Base-by-base conservation (phyloP, 2,113 vertebrate species). In the Silurus asotus region DNA sequence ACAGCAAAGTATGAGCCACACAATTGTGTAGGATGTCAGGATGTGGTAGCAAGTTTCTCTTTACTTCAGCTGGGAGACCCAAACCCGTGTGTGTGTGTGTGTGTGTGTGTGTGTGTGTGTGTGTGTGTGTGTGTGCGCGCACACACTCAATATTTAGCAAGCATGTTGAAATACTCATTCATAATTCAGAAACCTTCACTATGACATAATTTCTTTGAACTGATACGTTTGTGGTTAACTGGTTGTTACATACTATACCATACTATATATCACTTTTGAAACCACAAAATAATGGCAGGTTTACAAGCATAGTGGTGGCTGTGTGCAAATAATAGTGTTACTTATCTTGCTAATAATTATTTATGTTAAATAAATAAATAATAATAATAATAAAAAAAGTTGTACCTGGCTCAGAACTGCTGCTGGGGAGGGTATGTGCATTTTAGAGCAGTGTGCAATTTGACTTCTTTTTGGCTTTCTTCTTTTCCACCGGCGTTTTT, bases 401-500 rank as follows among this genome's bases (percentile, higher is more conserved):
- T 11, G 28, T 74, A 99, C 97, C 97, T 98, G 97, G 96, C 96
- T 97, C 95, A 96, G 96, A 97, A 95, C 96, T 96, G 95, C 95
- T 95, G 96, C 95, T 1, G 58, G 83, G 64, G 84, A 90, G 81
- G 86, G 86, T 56, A 81, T 76, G 87, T 90, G 77, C 86, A 86
- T 86, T 93, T 96, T 97, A 99, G 91, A 99, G 97, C 95, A 99
- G 96, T 94, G 97, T 95, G 94, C 98, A 99, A 45, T 95, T 93
- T 5, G 94, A 93, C 96, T 98, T 99, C 96, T 99, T 99, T 96
- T 98, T 99, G 92, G 96, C 93, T 93, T 98, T 99, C 94, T 97
- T 98, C 96, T 98, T 99, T 97, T 99, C 98, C 96, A 98, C 97
- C 94, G 98, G 98, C 89, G 97, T 98, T 98, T 99, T 99, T 86